Percentiles rank a stretch among this genome's conserved stretches.
Evolutionary conservation across 2,113 vertebrate species (phyloP).

Genomic region (Phyllostomus discolor): DNA sequence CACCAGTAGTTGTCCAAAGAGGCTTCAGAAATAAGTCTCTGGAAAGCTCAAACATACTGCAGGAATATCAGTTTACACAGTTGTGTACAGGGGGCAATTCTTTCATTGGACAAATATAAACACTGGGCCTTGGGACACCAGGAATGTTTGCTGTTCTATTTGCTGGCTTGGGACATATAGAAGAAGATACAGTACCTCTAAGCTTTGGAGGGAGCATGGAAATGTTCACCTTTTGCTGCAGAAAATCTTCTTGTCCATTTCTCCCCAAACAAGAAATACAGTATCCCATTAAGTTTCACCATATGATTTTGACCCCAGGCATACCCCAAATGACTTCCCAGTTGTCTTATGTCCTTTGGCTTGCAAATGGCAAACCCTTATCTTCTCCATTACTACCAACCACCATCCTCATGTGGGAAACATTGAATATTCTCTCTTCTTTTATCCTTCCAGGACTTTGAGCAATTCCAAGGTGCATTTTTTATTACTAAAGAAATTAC

Average conservation of each 20-base stretch:
- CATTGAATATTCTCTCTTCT: not conserved
- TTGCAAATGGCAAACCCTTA: not conserved
- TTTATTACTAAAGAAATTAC: constrained; percentile 67
- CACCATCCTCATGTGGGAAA: not conserved
- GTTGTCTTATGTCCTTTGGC: not conserved
- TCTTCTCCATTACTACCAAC: not conserved
- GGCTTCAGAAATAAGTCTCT: not conserved
- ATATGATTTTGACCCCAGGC: not conserved
- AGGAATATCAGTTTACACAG: not conserved
- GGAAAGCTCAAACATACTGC: not conserved
- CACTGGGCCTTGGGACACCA: not conserved
- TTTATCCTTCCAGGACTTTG: not conserved
- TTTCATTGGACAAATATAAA: not conserved
- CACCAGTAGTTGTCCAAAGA: not conserved
- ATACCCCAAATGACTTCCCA: not conserved
- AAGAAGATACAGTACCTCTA: not conserved
- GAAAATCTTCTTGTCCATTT: constrained; percentile 50
- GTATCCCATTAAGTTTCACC: constrained; percentile 27
- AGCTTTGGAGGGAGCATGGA: not conserved
- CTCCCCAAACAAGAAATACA: constrained; percentile 31
- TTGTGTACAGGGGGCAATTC: not conserved
- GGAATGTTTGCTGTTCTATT: not conserved
- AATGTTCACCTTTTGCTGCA: constrained; percentile 29
- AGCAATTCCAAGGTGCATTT: constrained; percentile 50
- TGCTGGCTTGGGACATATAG: not conserved